Conservation (phyloP, 53 echinoderm and acorn worm genomes). For the Mesocentrotus franciscanus region DNA sequence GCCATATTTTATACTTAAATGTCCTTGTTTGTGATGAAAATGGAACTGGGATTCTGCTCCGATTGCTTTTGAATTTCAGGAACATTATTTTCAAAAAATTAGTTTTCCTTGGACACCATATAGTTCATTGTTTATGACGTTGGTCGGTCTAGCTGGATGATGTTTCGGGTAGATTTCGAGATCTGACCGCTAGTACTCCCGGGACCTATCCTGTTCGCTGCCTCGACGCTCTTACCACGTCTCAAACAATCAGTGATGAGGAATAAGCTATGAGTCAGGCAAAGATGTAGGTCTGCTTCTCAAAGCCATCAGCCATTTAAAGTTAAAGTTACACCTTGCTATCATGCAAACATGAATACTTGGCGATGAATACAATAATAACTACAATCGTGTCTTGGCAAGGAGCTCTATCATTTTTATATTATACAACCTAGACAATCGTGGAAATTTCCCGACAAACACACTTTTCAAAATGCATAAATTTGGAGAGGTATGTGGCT, state of each 20-base stretch:
- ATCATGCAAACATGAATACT: too few species aligned
- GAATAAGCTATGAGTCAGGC: constrained; percentile 11
- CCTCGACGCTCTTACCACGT: constrained; percentile 21
- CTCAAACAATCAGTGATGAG: constrained; percentile 19
- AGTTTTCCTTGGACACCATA: neutral
- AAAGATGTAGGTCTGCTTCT: neutral
- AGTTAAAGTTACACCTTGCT: neutral
- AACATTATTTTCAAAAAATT: neutral
- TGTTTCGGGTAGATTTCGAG: neutral
- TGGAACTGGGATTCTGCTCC: too few species aligned
- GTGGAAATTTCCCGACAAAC: too few species aligned
- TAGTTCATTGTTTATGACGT: neutral
- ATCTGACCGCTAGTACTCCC: constrained; percentile 30
- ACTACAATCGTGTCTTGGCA: too few species aligned
- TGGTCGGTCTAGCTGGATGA: neutral
- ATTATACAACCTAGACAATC: neutral
- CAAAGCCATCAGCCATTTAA: neutral
- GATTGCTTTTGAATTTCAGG: too few species aligned
- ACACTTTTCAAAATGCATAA: neutral
- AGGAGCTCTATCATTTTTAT: too few species aligned
- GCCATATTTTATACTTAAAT: too few species aligned
- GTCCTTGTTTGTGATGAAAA: too few species aligned
- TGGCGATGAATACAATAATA: too few species aligned
- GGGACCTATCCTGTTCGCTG: constrained; percentile 25
- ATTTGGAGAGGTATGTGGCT: neutral